phyloP scores from a whole-genome alignment of 2,888 invertebrate genomes.

The Rotaria magnacalcarata region DNA sequence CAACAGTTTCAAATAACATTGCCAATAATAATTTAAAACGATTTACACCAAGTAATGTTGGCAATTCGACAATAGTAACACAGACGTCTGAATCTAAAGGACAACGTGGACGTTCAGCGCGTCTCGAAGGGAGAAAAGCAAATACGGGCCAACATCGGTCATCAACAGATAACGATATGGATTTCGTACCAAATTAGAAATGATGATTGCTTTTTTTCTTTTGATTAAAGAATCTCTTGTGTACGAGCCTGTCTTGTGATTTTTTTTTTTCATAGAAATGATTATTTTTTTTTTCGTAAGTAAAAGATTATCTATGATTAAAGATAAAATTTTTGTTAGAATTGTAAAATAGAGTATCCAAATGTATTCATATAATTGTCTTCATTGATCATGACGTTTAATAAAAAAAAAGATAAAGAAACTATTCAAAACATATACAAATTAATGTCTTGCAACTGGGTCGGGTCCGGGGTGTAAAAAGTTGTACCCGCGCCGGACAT shows the following conservation, averaged over 20 bases:
- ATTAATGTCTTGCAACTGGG: too few species aligned
- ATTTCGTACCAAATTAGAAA: constrained; percentile 14
- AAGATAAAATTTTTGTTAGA: too few species aligned
- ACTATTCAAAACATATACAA: too few species aligned
- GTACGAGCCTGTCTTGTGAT: background rate
- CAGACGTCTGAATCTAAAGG: background rate
- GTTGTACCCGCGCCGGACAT: too few species aligned
- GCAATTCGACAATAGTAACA: background rate
- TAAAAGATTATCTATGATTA: too few species aligned
- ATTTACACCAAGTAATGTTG: background rate
- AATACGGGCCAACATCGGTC: background rate
- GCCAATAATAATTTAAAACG: background rate
- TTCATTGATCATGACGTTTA: too few species aligned
- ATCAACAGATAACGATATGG: background rate
- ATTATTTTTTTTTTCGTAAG: too few species aligned
- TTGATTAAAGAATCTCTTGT: background rate
- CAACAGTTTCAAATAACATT: background rate
- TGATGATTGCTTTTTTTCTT: too few species aligned
- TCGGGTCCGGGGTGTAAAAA: too few species aligned
- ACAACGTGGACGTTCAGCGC: constrained; percentile 4
- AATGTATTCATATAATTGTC: background rate
- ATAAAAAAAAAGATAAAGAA: too few species aligned
- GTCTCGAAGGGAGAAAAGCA: constrained; percentile 6
- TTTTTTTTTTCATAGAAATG: too few species aligned
- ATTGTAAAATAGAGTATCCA: too few species aligned